Conservation (phyloP, 2,797 vertebrate species). For the Lepidocolaptes lacrymiger region DNA sequence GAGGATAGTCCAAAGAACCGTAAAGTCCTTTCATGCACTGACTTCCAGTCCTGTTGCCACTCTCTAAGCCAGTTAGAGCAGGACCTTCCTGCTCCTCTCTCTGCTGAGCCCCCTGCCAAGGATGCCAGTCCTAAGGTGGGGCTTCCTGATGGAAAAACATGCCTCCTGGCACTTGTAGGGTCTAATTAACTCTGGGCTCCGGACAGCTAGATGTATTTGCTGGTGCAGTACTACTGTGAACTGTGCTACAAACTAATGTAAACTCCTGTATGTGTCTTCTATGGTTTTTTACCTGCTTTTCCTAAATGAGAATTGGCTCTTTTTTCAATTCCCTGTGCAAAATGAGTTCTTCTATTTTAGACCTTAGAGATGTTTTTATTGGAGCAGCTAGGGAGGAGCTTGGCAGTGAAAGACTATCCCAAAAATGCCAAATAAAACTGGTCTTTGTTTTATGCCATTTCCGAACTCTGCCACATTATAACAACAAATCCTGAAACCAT, state of each 20-base stretch:
- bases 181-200: neutral
- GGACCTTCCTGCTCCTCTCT: neutral
- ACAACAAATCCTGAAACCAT: slow-evolving; percentile 58
- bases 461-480: slow-evolving; percentile 32
- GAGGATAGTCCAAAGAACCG: neutral
- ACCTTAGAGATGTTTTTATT: neutral
- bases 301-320: neutral
- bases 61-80: neutral
- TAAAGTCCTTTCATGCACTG: neutral
- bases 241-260: neutral
- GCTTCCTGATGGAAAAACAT: neutral
- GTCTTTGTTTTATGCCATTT: slow-evolving; percentile 65
- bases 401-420: slow-evolving; percentile 40
- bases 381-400: slow-evolving; percentile 35
- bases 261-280: neutral
- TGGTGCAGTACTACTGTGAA: neutral
- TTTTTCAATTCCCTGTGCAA: neutral
- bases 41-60: neutral
- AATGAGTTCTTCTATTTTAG: slow-evolving; percentile 44
- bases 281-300: neutral
- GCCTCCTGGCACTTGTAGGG: neutral
- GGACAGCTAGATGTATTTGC: neutral
- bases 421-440: slow-evolving; percentile 61
- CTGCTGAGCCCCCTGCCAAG: neutral
- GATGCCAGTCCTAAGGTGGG: neutral